phyloP scores from a whole-genome alignment of 2,797 vertebrate genomes.

The Liasis olivaceus region DNA sequence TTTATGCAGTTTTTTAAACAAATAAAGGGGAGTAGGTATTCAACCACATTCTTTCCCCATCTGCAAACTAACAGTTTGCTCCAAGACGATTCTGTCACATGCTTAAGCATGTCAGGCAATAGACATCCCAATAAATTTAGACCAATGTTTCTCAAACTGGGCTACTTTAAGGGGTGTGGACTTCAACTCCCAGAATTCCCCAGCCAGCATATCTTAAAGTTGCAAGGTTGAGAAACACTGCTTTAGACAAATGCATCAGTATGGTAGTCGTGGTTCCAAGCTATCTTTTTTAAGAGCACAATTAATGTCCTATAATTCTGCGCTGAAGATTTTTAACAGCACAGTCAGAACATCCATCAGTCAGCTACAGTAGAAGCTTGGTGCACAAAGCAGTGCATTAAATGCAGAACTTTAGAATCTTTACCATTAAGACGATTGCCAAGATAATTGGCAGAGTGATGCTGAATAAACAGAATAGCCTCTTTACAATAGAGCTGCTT shows the following conservation, averaged over 20 bases:
- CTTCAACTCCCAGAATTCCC: not conserved
- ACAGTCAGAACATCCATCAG: slow-evolving; percentile 11
- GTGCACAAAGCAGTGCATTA: not conserved
- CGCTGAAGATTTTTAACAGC: not conserved
- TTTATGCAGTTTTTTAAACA: not conserved
- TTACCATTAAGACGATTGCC: not conserved
- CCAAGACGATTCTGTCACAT: not conserved
- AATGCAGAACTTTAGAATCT: not conserved
- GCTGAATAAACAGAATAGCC: slow-evolving; percentile 13
- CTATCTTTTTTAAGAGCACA: slow-evolving; percentile 19
- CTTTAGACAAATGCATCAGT: not conserved
- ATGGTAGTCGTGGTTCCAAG: not conserved
- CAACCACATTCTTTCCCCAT: not conserved
- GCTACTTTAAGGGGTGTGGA: not conserved
- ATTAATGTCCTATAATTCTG: slow-evolving; percentile 35
- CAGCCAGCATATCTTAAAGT: not conserved
- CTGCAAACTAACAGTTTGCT: not conserved
- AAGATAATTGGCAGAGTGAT: slow-evolving; percentile 7
- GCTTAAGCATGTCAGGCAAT: not conserved
- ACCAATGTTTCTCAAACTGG: not conserved
- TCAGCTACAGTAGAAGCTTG: not conserved
- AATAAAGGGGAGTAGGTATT: not conserved
- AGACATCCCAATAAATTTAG: not conserved
- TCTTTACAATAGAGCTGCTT: slow-evolving; percentile 12
- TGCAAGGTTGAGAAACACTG: not conserved